Conservation (phyloP, 2,797 vertebrate species). For the Typhlichthys eigenmanni region DNA sequence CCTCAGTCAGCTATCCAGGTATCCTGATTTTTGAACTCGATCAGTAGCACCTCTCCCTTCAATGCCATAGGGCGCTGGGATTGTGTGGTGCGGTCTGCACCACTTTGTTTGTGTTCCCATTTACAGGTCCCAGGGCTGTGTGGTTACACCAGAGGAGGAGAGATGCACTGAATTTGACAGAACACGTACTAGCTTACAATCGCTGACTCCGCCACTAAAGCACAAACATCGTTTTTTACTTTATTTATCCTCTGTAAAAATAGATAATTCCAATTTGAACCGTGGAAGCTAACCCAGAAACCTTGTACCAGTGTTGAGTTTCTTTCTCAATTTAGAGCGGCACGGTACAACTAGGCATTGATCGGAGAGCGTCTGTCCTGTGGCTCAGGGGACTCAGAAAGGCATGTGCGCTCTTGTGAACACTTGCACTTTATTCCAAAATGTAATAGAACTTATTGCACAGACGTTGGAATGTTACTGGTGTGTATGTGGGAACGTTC, state of each 20-base stretch:
- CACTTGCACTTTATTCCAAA: not conserved
- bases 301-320: slow-evolving; percentile 17
- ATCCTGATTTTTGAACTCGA: no score
- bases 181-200: no score
- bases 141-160: no score
- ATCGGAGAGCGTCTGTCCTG: slow-evolving; percentile 22
- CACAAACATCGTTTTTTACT: no score
- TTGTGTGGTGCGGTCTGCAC: no score
- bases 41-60: no score
- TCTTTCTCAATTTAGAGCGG: slow-evolving; percentile 17
- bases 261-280: not conserved
- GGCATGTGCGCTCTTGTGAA: slow-evolving; percentile 6
- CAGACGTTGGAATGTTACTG: not conserved
- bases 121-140: no score
- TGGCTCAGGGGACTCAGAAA: slow-evolving; percentile 1
- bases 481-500: not conserved
- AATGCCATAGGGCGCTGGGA: no score
- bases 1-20: no score
- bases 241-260: slow-evolving; percentile 14
- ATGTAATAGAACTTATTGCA: not conserved
- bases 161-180: no score
- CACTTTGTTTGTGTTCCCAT: no score
- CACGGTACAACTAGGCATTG: slow-evolving; percentile 9
- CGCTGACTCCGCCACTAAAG: no score
- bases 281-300: slow-evolving; percentile 15